Percentiles rank a stretch among this genome's conserved stretches.
phyloP scores from a whole-genome alignment of 2,797 vertebrate species.

The Cirrhinus mrigala region DNA sequence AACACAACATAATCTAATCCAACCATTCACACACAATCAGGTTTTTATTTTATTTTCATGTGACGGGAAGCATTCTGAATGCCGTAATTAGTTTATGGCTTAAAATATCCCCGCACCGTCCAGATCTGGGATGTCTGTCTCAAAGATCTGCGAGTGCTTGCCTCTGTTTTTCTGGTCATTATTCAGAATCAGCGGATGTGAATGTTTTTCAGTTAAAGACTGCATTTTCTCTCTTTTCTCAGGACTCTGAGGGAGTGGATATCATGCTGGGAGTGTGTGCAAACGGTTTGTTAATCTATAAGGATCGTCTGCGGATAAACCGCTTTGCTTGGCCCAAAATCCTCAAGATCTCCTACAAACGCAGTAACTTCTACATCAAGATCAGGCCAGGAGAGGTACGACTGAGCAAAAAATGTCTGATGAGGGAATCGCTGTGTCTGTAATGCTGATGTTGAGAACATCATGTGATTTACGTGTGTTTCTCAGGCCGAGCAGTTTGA shows the following conservation, averaged over 20 bases:
- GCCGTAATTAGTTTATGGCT: too few relatives aligned
- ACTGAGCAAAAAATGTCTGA: not conserved
- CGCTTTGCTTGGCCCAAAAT: constrained; percentile 99
- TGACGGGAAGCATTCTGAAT: too few relatives aligned
- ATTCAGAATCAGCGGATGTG: not conserved
- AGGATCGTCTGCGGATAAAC: constrained; percentile 96
- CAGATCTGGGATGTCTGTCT: too few relatives aligned
- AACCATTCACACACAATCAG: not conserved
- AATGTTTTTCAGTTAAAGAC: not conserved
- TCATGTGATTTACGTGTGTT: not conserved
- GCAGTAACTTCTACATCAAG: constrained; percentile 99
- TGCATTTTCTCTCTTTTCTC: constrained; percentile 15
- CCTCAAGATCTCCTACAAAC: constrained; percentile 98
- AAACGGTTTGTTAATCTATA: constrained; percentile 96
- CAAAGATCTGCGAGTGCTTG: not conserved
- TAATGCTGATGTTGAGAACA: not conserved
- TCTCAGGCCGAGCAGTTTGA: constrained; percentile 95
- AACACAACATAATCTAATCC: too few relatives aligned
- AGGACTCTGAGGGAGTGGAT: constrained; percentile 98
- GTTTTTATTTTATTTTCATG: too few relatives aligned
- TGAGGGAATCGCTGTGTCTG: not conserved
- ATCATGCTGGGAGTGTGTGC: constrained; percentile 97
- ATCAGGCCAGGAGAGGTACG: constrained; percentile 95
- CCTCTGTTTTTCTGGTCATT: not conserved
- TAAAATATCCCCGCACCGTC: too few relatives aligned